A percentile compares a stretch with the other conserved stretches of the same genome.
phyloP scores from a whole-genome alignment of 2,113 vertebrate species.

The Peromyscus leucopus region DNA sequence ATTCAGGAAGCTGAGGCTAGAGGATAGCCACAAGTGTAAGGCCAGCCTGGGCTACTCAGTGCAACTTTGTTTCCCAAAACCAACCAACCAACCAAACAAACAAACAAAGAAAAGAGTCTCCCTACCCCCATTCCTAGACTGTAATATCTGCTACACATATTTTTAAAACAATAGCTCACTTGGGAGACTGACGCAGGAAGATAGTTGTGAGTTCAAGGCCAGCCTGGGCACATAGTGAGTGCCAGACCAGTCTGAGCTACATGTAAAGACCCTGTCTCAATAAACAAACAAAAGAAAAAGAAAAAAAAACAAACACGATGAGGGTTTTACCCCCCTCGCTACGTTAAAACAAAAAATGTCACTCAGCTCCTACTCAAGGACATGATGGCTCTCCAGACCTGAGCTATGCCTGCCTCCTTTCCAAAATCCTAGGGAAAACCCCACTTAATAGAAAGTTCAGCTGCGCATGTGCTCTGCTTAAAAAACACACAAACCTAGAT shows the following conservation, averaged over 20 bases:
- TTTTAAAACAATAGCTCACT: not conserved
- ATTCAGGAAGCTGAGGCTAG: not conserved
- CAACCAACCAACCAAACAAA: not conserved
- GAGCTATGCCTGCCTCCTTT: not conserved
- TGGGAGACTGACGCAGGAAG: not conserved
- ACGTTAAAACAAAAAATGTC: slow-evolving; percentile 11
- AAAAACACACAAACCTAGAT: not conserved
- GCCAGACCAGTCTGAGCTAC: not conserved
- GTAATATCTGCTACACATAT: slow-evolving; percentile 34
- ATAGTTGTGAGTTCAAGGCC: not conserved
- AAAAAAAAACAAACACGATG: slow-evolving; percentile 27
- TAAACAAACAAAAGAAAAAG: slow-evolving; percentile 57
- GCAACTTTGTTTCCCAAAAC: not conserved
- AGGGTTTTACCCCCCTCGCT: not conserved
- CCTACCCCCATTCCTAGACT: slow-evolving; percentile 1
- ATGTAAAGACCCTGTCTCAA: not conserved
- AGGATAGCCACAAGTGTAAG: not conserved
- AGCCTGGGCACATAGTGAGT: not conserved
- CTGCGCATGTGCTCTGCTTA: not conserved
- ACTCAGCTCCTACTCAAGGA: slow-evolving; percentile 2
- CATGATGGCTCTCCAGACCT: not conserved
- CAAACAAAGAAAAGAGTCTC: not conserved
- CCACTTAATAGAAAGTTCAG: not conserved
- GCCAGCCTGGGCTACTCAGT: not conserved
- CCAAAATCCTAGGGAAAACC: not conserved